A percentile compares a stretch with the other conserved stretches of the same genome.
Evolutionary conservation across 2,888 invertebrate species (phyloP).

Genomic region (Liposcelis brunnea): DNA sequence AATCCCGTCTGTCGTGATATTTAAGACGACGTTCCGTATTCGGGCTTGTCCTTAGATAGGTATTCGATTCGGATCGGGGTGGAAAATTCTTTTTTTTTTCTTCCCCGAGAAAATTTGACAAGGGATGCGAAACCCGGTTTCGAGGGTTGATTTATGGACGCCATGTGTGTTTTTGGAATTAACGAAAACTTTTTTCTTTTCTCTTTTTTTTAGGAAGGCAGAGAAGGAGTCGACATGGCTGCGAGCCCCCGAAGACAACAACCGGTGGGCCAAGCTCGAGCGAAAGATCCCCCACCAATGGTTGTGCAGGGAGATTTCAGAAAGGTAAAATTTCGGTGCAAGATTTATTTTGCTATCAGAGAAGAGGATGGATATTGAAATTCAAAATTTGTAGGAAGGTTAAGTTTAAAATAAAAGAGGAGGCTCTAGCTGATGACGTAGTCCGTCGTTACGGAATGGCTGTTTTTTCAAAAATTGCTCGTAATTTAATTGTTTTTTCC

Average conservation of each 20-base stretch:
- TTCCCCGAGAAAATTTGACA: no score
- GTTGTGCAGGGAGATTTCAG: constrained; percentile 86
- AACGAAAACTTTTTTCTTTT: no score
- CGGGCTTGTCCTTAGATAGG: no score
- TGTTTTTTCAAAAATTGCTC: no score
- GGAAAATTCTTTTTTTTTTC: no score
- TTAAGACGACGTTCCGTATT: no score
- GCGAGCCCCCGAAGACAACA: constrained; percentile 21
- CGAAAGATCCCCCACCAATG: constrained; percentile 51
- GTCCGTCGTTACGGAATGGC: not conserved
- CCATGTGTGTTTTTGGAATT: no score
- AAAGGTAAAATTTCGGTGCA: constrained; percentile 38
- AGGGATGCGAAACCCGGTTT: no score
- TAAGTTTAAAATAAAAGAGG: not conserved
- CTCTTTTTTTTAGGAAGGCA: constrained; percentile 12
- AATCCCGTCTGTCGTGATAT: no score
- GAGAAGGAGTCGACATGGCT: constrained; percentile 20
- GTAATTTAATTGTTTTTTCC: constrained; percentile 1
- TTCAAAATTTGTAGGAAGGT: not conserved
- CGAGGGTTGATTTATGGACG: no score
- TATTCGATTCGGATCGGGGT: no score
- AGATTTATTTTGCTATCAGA: not conserved
- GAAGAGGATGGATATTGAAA: not conserved
- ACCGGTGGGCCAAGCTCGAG: constrained; percentile 22
- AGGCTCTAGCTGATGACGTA: no score